phyloP scores from a whole-genome alignment of 2,113 vertebrate species.

The Geococcyx californianus region DNA sequence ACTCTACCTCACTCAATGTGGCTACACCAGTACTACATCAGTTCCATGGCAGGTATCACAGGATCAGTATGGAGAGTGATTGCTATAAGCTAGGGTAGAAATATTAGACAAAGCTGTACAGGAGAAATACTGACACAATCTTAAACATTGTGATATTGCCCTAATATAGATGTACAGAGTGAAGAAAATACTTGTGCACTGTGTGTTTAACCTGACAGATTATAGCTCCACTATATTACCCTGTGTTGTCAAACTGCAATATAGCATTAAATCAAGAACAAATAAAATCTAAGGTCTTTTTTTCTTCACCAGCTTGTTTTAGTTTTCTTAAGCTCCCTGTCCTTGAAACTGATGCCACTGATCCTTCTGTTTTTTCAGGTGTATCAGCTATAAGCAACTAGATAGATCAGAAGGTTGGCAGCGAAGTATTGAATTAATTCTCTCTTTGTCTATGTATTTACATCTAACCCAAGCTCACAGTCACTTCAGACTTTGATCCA shows the following conservation, averaged over 20 bases:
- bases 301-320: neutral
- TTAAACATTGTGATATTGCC: neutral
- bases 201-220: slow-evolving; percentile 37
- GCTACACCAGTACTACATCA: neutral
- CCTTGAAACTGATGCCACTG: slow-evolving; percentile 43
- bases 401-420: slow-evolving; percentile 13
- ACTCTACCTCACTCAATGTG: neutral
- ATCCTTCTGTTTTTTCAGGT: too few relatives aligned
- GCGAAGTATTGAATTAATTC: slow-evolving; percentile 10
- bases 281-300: slow-evolving; percentile 15
- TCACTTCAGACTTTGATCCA: neutral
- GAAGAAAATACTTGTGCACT: neutral
- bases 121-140: slow-evolving; percentile 11
- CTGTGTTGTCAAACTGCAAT: neutral
- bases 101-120: neutral
- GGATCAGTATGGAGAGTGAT: neutral
- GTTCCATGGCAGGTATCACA: neutral
- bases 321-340: slow-evolving; percentile 11
- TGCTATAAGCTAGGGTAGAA: neutral
- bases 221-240: slow-evolving; percentile 6
- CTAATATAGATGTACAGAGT: neutral
- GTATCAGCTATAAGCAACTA: slow-evolving; percentile 27
- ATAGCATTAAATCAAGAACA: slow-evolving; percentile 33
- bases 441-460: neutral
- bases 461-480: neutral